Conservation (phyloP, 2,797 vertebrate genomes). For the Stomatorhinus walkeri region DNA sequence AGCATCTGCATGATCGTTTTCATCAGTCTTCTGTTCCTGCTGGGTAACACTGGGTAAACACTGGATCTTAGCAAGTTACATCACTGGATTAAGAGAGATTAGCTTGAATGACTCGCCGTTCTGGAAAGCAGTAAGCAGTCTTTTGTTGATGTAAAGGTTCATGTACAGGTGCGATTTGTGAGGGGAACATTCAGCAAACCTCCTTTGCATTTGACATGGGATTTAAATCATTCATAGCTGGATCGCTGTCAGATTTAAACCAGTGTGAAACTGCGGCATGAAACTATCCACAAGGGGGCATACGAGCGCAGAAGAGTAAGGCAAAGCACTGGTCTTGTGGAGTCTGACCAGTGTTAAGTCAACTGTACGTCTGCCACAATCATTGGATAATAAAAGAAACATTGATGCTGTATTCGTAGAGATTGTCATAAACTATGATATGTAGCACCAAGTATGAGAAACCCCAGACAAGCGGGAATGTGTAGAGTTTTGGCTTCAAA, state of each 20-base stretch:
- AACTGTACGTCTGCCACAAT: not conserved
- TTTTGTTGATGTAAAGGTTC: not conserved
- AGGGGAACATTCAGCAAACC: not conserved
- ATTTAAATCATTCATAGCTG: not conserved
- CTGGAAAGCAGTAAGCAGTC: not conserved
- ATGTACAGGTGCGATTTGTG: not conserved
- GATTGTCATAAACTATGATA: not conserved
- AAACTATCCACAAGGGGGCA: not conserved
- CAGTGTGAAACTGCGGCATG: not conserved
- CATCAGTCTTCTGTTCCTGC: not conserved
- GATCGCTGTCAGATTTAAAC: not conserved
- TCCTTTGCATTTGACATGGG: not conserved
- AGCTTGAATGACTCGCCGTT: slow-evolving; percentile 24
- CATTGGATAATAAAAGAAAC: not conserved
- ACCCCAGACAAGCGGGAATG: not conserved
- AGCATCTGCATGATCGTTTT: not conserved
- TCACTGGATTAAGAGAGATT: slow-evolving; percentile 54
- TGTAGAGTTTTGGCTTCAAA: not conserved
- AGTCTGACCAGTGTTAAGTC: not conserved
- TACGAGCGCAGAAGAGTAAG: not conserved
- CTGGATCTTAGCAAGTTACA: slow-evolving; percentile 36
- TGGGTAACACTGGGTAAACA: slow-evolving; percentile 35
- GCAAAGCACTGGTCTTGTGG: not conserved
- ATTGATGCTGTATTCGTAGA: not conserved
- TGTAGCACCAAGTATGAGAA: not conserved